Evolutionary conservation across 2,797 vertebrate species (phyloP).

Genomic region (Catostomus latipinnis): DNA sequence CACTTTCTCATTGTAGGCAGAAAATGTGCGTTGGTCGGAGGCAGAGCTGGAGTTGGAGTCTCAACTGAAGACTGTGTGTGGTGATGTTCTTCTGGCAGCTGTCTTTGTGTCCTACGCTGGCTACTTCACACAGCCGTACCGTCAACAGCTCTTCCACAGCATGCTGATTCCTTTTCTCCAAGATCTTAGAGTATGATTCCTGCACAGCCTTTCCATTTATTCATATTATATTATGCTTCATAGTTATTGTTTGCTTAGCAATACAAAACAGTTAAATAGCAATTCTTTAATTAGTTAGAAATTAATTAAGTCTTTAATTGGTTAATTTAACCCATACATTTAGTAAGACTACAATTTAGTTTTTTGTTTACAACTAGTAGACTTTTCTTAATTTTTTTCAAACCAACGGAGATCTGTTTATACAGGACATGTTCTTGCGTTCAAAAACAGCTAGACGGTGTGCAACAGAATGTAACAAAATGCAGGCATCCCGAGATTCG

Average conservation of each 20-base stretch:
- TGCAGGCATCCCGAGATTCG: too few species aligned
- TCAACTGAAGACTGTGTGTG: conserved; percentile 79
- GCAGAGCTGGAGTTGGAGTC: conserved; percentile 76
- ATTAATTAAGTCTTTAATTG: too few species aligned
- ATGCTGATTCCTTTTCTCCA: conserved; percentile 82
- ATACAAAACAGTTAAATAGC: not conserved
- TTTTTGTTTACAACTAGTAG: too few species aligned
- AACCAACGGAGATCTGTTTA: too few species aligned
- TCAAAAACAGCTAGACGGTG: too few species aligned
- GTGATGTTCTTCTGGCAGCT: conserved; percentile 80
- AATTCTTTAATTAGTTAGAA: not conserved
- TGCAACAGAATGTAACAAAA: too few species aligned
- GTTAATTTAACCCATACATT: too few species aligned
- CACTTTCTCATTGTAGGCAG: conserved; percentile 79
- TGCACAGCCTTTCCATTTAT: not conserved
- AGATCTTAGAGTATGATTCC: conserved; percentile 72
- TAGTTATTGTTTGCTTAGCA: not conserved
- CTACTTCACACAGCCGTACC: conserved; percentile 79
- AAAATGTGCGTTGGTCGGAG: conserved; percentile 81
- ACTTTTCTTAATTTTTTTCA: too few species aligned
- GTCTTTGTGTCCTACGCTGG: conserved; percentile 83
- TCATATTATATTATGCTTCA: not conserved
- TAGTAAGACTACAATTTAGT: too few species aligned
- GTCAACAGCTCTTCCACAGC: conserved; percentile 73
- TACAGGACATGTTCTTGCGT: too few species aligned